Base-by-base conservation (phyloP, 2,113 vertebrate species). In the Nansenia antarctica region DNA sequence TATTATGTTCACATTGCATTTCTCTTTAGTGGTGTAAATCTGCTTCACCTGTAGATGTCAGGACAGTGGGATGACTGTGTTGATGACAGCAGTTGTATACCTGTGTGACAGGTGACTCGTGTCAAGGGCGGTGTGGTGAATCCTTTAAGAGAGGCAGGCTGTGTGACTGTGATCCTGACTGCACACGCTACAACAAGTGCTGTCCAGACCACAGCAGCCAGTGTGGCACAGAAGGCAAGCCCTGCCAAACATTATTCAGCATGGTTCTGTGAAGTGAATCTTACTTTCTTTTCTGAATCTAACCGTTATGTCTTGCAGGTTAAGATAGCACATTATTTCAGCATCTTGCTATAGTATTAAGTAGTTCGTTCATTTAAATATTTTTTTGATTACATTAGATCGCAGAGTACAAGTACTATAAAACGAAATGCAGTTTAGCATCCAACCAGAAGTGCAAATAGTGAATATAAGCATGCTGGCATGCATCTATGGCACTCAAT, bases 41-140 rank as follows among this genome's bases (percentile, higher is more conserved):
- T n/a, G n/a, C n/a, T n/a, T n/a, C n/a, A n/a, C n/a, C n/a, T n/a
- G n/a, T n/a, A n/a, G n/a, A n/a, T n/a, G n/a, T n/a, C 32, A 62
- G 3, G 31, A 62, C 39, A 30, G 11, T 12, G 1, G 15, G n/a
- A n/a, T n/a, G 3, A n/a, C 9, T 6, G 14, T 47, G 52, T 29
- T 30, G 7, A 35, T 26, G n/a, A 66, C 26, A 14, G 57, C 14
- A 49, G 39, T 34, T 53, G 31, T 57, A 18, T 64, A 24, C 63
- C 76, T 70, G 64, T 58, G 8, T 64, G 35, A 73, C 87, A 98
- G 95, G 86, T 3, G 52, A 73, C 66, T 98, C 97, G 4, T 99
- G 98, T 79, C 90, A 82, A 86, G 98, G 98, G 27, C 94, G 96
- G 6, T 99, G 98, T 85, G 95, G 93, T 0, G 97, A 98, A 76